Percentiles rank a stretch among this genome's conserved stretches.
These are phyloP conservation scores for Formica aserva DNA, from an alignment of 2,888 invertebrate genomes.

Conservation along the genomic window DNA sequence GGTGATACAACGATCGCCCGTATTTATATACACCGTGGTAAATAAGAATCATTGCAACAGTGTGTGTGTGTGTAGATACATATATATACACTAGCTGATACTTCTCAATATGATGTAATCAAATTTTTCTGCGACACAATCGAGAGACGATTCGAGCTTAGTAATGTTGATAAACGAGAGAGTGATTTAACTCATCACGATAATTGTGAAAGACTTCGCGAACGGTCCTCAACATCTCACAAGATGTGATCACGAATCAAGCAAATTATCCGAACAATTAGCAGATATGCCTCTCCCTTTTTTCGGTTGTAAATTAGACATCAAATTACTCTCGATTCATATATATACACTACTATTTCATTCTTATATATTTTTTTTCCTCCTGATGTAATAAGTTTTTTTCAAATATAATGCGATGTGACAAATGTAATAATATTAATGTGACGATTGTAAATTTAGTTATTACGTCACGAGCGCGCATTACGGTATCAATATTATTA, in stretches of 20 bases:
- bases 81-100: not conserved
- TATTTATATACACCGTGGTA: constrained; percentile 31
- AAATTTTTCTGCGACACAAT: not conserved
- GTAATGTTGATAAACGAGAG: constrained; percentile 21
- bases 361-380: not conserved
- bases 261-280: not conserved
- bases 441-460: not conserved
- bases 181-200: not conserved
- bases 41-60: constrained; percentile 10
- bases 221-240: not conserved
- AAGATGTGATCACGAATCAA: not conserved
- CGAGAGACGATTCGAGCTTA: constrained; percentile 3
- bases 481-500: not conserved
- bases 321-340: not conserved
- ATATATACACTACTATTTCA: not conserved
- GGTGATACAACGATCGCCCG: not conserved
- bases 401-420: not conserved
- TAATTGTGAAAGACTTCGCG: not conserved
- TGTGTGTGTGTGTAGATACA: not conserved
- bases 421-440: not conserved
- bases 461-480: not conserved
- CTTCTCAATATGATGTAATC: constrained; percentile 44
- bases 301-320: not conserved
- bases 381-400: not conserved
- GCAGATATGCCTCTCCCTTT: not conserved